Conservation (phyloP, 2,797 vertebrate genomes). For the Tragopan temminckii region DNA sequence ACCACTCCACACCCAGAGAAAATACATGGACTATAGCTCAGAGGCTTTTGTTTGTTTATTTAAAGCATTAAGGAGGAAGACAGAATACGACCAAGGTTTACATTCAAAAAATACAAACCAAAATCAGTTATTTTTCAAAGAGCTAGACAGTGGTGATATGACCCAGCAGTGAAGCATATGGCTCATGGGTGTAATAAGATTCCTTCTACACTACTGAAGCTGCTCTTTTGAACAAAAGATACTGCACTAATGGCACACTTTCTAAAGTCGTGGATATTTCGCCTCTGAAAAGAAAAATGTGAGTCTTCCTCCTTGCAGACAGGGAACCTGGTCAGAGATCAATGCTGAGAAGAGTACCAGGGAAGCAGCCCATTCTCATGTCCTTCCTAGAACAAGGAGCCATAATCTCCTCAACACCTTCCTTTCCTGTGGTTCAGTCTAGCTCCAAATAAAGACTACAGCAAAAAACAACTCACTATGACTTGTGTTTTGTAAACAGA, state of each 20-base stretch:
- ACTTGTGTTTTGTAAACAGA: neutral
- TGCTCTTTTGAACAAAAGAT: neutral
- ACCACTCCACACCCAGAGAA: neutral
- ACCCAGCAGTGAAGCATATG: neutral
- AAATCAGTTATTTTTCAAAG: neutral
- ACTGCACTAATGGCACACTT: neutral
- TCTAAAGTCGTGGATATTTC: neutral
- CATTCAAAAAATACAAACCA: neutral
- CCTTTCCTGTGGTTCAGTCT: accelerated
- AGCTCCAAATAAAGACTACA: neutral
- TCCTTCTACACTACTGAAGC: neutral
- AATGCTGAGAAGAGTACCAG: neutral
- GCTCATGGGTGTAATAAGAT: neutral
- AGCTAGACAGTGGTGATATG: accelerated
- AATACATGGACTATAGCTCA: neutral
- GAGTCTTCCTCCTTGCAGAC: neutral
- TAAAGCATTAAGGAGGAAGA: neutral
- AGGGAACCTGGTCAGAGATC: neutral
- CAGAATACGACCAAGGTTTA: neutral
- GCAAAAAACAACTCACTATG: accelerated
- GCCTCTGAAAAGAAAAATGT: accelerated
- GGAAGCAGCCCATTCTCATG: accelerated
- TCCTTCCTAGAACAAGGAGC: neutral
- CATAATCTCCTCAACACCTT: neutral
- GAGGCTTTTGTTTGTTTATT: neutral